A percentile compares a stretch with the other conserved stretches of the same genome.
Evolutionary conservation across 2,113 vertebrate species (phyloP).

Genomic region (Cacatua alba): DNA sequence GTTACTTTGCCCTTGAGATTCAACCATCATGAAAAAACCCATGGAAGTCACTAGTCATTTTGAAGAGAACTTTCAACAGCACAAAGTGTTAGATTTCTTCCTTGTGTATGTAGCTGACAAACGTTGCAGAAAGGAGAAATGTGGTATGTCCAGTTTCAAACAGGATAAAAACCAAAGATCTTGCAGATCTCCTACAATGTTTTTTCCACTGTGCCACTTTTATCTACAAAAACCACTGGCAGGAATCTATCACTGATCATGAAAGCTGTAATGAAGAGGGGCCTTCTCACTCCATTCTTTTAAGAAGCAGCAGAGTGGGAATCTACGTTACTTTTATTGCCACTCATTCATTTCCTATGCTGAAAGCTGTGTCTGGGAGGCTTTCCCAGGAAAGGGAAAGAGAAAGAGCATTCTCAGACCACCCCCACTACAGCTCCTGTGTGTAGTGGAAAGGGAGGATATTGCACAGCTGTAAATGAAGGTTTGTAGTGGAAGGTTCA

Average conservation of each 20-base stretch:
- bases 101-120: background rate
- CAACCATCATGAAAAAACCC: background rate
- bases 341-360: background rate
- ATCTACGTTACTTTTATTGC: background rate
- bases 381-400: background rate
- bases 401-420: background rate
- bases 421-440: background rate
- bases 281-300: background rate
- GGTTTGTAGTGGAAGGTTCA: background rate
- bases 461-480: background rate
- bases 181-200: background rate
- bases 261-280: constrained; percentile 3
- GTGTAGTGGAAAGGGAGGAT: background rate
- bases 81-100: background rate
- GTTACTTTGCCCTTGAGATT: background rate
- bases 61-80: background rate
- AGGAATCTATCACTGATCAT: background rate
- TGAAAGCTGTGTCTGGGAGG: background rate
- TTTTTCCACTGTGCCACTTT: background rate
- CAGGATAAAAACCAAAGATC: background rate
- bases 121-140: background rate
- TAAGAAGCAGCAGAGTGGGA: background rate
- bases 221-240: background rate
- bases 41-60: background rate
- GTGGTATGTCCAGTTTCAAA: background rate